Conservation (phyloP, 2,888 invertebrate genomes). For the Papilio gigon region DNA sequence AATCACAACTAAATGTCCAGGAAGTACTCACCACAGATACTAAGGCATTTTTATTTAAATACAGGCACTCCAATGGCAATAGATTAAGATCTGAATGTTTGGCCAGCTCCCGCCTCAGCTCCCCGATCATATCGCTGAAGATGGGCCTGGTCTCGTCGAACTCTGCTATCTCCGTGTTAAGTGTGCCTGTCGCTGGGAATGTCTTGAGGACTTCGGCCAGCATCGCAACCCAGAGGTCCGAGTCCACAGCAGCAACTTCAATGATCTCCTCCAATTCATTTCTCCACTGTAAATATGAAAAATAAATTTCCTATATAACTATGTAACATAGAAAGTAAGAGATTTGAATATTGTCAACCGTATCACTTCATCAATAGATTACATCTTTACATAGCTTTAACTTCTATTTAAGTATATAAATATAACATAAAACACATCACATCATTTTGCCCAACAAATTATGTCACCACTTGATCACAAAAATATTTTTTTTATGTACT, state of each 20-base stretch:
- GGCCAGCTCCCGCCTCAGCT: conserved; percentile 89
- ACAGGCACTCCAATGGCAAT: conserved; percentile 97
- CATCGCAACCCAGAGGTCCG: conserved; percentile 99
- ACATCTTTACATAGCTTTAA: too few species aligned
- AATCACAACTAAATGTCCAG: too few species aligned
- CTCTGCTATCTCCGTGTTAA: conserved; percentile 94
- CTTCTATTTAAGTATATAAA: too few species aligned
- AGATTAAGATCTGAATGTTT: conserved; percentile 93
- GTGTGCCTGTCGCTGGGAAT: conserved; percentile 93
- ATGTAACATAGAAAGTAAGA: too few species aligned
- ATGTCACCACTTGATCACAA: too few species aligned
- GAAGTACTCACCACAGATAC: conserved; percentile 92
- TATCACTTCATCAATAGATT: too few species aligned
- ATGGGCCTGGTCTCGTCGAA: conserved; percentile 95
- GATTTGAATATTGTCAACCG: too few species aligned
- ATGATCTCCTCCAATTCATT: conserved; percentile 96
- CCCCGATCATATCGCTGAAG: conserved; percentile 94
- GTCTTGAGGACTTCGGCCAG: conserved; percentile 97
- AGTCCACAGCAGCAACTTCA: conserved; percentile 95
- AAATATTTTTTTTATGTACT: too few species aligned
- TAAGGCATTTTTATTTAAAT: conserved; percentile 96
- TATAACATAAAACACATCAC: too few species aligned
- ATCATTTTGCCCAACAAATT: too few species aligned
- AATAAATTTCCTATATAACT: neutral
- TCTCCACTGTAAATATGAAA: conserved; percentile 89